Evolutionary conservation across 2,888 invertebrate genomes (phyloP).

Genomic region (Andricus curvator): DNA sequence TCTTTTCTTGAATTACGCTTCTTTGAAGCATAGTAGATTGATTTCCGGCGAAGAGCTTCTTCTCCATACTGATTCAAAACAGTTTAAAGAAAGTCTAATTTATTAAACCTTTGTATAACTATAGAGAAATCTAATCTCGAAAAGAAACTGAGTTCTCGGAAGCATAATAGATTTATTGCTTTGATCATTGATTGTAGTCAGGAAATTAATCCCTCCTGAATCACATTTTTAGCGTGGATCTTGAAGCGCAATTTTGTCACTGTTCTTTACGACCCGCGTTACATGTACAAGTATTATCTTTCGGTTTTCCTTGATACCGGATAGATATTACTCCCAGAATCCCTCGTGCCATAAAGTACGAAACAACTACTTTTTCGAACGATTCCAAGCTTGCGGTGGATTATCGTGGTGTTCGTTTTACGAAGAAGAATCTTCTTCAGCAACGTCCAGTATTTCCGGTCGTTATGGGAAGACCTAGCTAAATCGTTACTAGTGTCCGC

Average conservation of each 20-base stretch:
- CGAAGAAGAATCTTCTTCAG: no score
- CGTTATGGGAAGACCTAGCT: no score
- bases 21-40: not conserved
- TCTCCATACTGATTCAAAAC: no score
- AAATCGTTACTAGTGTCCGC: no score
- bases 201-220: not conserved
- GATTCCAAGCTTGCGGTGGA: no score
- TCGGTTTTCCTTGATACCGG: not conserved
- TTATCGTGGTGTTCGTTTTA: no score
- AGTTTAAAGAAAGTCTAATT: no score
- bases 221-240: conserved; percentile 19
- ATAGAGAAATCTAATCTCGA: not conserved
- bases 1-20: not conserved
- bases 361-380: not conserved
- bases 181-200: not conserved
- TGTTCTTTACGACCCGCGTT: not conserved
- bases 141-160: not conserved
- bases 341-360: not conserved
- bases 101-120: no score
- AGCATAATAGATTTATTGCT: not conserved
- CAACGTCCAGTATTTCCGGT: no score
- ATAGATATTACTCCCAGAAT: not conserved
- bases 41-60: not conserved
- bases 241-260: not conserved
- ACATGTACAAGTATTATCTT: not conserved